phyloP scores from a whole-genome alignment of 1,140 invertebrate species.

The Penaeus vannamei region DNA sequence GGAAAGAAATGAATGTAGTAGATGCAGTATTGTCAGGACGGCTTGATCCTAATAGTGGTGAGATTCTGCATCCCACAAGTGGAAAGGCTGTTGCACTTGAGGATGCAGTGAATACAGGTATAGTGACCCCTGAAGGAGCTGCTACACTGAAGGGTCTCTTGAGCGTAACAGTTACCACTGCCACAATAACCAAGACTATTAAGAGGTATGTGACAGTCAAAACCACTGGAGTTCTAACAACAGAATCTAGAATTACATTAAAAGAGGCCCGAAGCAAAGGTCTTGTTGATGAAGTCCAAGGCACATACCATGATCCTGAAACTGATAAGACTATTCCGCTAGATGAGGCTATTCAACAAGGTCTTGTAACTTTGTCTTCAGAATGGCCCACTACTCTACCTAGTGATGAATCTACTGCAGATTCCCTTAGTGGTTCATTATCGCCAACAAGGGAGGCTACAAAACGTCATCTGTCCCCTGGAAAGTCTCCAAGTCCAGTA shows the following conservation, averaged over 20 bases:
- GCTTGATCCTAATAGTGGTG: constrained; percentile 88
- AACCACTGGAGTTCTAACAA: constrained; percentile 71
- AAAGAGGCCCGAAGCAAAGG: constrained; percentile 83
- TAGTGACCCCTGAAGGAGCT: constrained; percentile 89
- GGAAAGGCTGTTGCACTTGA: constrained; percentile 86
- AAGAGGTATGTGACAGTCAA: constrained; percentile 84
- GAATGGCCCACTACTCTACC: constrained; percentile 52
- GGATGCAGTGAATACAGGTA: constrained; percentile 86
- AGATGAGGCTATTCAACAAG: constrained; percentile 81
- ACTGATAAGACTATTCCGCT: constrained; percentile 84
- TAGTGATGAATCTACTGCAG: constrained; percentile 9
- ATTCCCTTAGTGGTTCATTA: not conserved
- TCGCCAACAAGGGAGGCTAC: constrained; percentile 45
- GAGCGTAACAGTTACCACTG: constrained; percentile 87
- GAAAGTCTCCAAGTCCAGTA: constrained; percentile 49
- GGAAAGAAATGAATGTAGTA: constrained; percentile 84
- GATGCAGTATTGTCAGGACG: constrained; percentile 87
- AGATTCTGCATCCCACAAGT: constrained; percentile 84
- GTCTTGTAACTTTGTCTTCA: constrained; percentile 70
- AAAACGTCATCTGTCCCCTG: constrained; percentile 52
- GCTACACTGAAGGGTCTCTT: constrained; percentile 85
- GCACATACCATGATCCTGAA: constrained; percentile 85
- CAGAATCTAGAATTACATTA: constrained; percentile 79
- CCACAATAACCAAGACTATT: constrained; percentile 86
- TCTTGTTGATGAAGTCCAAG: constrained; percentile 83